Base-by-base conservation (phyloP, 2,113 vertebrate genomes). In the Mystacornis crossleyi region DNA sequence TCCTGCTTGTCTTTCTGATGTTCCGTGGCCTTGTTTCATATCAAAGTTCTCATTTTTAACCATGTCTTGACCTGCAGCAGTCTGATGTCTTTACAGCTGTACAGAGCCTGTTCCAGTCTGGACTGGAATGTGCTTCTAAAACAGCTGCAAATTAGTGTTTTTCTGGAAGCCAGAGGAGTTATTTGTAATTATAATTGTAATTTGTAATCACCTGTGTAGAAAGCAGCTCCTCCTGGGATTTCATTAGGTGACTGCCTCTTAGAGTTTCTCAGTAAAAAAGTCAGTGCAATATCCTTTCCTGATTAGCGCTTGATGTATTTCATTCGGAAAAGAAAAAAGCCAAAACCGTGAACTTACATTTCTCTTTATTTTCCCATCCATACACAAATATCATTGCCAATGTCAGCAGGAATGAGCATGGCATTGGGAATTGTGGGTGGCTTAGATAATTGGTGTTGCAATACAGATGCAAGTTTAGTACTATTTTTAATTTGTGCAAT, bases 401-500 rank as follows among this genome's bases (percentile, higher is more conserved):
- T 79, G 94, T 94, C 90, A 93, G 90, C 90, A 87, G 84, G 42
- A 93, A 57, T 15, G 34, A 73, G 45, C 62, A 88, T 48, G 51
- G 66, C 78, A 54, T 36, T 94, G 93, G 87, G 92, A 92, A 60
- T 69, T 90, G 58, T 64, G 85, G 70, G 87, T 91, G 74, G 54
- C 40, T 95, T 66, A 58, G 87, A 88, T 70, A 80, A 91, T 50
- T 75, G 42, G 29, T 94, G 26, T 66, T 90, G 90, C 84, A 91
- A 69, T 47, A 26, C 57, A 79, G 20, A 90, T 85, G 78, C 48
- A 65, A 91, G 29, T 70, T 79, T 8, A 72, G 69, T 69, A 8
- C 71, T 89, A 62, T 91, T 97, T 96, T 91, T 90, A 66, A 70
- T 94, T 82, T 77, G 24, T 58, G 38, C 66, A 73, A 18, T 79